These are phyloP conservation scores for Seira ritae DNA, from an alignment of 2,888 invertebrate genomes.

Conservation along the genomic window DNA sequence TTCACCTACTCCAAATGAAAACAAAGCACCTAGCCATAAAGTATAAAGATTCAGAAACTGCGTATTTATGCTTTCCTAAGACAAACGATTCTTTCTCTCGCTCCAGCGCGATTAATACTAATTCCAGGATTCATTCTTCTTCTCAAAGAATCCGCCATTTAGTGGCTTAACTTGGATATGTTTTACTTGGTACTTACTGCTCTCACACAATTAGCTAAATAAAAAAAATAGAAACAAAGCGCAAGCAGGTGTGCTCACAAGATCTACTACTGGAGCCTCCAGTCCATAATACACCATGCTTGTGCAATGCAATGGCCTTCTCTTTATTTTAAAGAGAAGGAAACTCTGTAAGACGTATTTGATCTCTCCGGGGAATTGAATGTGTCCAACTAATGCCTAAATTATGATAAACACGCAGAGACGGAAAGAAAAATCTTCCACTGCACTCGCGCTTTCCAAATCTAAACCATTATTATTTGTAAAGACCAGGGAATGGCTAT, in stretches of 20 bases:
- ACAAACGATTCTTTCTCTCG: not conserved
- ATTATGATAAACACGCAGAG: constrained; percentile 71
- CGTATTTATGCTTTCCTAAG: not conserved
- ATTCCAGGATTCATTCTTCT: not conserved
- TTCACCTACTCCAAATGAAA: not conserved
- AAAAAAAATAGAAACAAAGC: too few species aligned
- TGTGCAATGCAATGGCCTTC: not conserved
- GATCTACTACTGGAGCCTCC: not conserved
- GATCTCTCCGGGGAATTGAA: constrained; percentile 68
- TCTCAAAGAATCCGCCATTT: not conserved
- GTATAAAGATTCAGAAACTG: not conserved
- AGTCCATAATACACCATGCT: too few species aligned
- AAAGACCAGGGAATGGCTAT: constrained; percentile 13
- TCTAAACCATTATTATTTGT: constrained; percentile 47
- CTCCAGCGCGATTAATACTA: not conserved
- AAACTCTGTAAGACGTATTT: constrained; percentile 68
- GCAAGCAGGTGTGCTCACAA: not conserved
- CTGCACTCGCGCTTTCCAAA: constrained; percentile 45
- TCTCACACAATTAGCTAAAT: not conserved
- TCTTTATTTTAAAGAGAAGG: constrained; percentile 32
- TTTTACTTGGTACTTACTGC: not conserved
- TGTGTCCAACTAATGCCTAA: constrained; percentile 72
- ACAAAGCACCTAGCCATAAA: not conserved
- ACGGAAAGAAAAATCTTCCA: constrained; percentile 54
- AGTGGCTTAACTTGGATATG: not conserved